Base-by-base conservation (phyloP, 2,888 invertebrate genomes). In the Lasioglossum pauxillum region DNA sequence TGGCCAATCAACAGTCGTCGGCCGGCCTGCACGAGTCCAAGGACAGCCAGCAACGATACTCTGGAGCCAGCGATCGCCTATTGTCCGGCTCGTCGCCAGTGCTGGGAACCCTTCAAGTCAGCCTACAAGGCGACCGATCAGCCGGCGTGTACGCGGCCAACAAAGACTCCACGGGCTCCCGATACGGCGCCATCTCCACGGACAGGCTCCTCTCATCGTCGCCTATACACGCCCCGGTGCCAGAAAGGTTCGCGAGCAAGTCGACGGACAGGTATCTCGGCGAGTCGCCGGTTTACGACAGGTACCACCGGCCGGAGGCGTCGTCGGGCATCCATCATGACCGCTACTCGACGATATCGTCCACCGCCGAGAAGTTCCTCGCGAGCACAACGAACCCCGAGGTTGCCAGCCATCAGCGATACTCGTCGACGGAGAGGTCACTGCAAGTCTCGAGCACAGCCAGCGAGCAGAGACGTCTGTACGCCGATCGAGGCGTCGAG, bases 41-140 rank as follows among this genome's bases (percentile, higher is more conserved):
- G 85, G 95, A 92, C 57, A n/a, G n/a, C 60, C 92, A 92, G 85
- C 94, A 94, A 91, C 93, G 93, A 71, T 94, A 94, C 91, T 44
- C 92, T 79, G 90, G 91, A 72, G 80, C 92, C 41, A 92, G 90
- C 77, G 94, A 94, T 82, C 91, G 93, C 49, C 64, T 94, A 79
- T 89, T 95, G 80, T 93, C 95, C 27, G 93, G 93, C 74, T 93
- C 95, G 35, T 95, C 95, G n/a, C 95, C 95, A 38, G 93, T 95
- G 78, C 89, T 94, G 85, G 93, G 93, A 44, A 88, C 87, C 38
- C 80, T 94, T 31, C 92, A 94, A 38, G 84, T 89, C 69, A 88
- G 81, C 64, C 31, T 91, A 78, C 90, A 91, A 81, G 73, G 85
- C 75, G 91, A 90, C 82, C 75, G 89, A 23, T 57, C 57, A n/a